Base-by-base conservation (phyloP, 1,140 invertebrate genomes). In the Portunus trituberculatus region DNA sequence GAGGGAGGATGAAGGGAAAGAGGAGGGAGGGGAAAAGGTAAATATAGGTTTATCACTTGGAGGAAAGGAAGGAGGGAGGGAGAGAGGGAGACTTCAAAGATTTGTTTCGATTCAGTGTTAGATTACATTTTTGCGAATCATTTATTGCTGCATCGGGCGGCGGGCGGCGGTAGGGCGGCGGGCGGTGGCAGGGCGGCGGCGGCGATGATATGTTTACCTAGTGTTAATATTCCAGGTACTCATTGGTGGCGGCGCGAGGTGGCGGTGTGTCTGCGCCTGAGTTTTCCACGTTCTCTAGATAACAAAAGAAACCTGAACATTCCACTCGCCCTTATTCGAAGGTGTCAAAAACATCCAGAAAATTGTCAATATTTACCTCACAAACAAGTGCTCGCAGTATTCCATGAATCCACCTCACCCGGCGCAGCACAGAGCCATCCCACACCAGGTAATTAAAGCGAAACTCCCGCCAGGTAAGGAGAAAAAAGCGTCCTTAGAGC, bases 291-390 rank as follows among this genome's bases (percentile, higher is more conserved):
- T 84, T 93, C 76, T 93, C 92, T 84, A 93, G 84, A 93, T 93
- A 93, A 93, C 92, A 93, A 93, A 86, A 82, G 92, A 93, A 93
- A 93, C 83, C 76, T 84, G 31, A 93, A 93, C 82, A 93, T 46
- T 86, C 76, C 92, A 84, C 82, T 31, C 82, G 31, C 76, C 92
- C 82, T 48, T 84, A 93, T 93, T 93, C 67, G 92, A 84, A 93
- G 92, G 92, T 93, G 92, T 93, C 92, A 93, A 93, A 93, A 93
- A 84, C 92, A 93, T 84, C 92, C 92, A 83, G 92, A 93, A 93
- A 86, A 84, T 39, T 29, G 92, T 93, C 92, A 93, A 93, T 93
- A 93, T 93, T 93, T 93, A 45, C 32, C 46, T 93, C 84, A 93
- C 92, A 93, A 93, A 93, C 92, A 93, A 83, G 92, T 93, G 82